phyloP scores from a whole-genome alignment of 1,140 invertebrate genomes.

The Heliothis virescens region DNA sequence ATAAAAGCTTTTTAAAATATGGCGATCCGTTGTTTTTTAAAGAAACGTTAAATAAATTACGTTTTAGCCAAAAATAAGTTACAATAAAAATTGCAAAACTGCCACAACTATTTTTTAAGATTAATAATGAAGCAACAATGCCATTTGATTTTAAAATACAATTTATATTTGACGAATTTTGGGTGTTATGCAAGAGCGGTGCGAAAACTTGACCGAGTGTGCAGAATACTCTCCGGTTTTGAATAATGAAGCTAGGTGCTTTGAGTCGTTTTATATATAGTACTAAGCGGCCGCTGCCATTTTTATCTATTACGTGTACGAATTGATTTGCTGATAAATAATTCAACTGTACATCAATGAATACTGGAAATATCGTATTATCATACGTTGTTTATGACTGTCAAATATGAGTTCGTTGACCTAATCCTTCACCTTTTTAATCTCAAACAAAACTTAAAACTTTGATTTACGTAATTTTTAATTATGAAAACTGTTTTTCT shows the following conservation, averaged over 20 bases:
- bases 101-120: not conserved
- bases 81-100: not conserved
- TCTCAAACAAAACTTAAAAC: not conserved
- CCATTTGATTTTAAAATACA: not conserved
- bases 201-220: constrained; percentile 21
- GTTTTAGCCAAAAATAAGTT: not conserved
- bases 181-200: not conserved
- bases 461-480: not conserved
- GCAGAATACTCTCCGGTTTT: constrained; percentile 18
- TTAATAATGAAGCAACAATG: not conserved
- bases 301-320: constrained; percentile 29
- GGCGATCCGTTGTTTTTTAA: too few relatives aligned
- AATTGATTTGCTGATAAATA: constrained; percentile 39
- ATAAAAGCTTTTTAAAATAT: not conserved
- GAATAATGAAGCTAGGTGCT: constrained; percentile 18
- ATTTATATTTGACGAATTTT: not conserved
- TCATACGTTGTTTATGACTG: constrained; percentile 5
- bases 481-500: not conserved
- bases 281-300: constrained; percentile 1
- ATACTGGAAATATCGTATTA: not conserved
- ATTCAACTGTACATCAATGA: constrained; percentile 24
- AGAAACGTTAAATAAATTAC: too few relatives aligned
- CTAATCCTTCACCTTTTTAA: not conserved
- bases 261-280: constrained; percentile 18
- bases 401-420: constrained; percentile 22